phyloP scores from a whole-genome alignment of 1,140 invertebrate genomes.

The Bombus haemorrhoidalis region DNA sequence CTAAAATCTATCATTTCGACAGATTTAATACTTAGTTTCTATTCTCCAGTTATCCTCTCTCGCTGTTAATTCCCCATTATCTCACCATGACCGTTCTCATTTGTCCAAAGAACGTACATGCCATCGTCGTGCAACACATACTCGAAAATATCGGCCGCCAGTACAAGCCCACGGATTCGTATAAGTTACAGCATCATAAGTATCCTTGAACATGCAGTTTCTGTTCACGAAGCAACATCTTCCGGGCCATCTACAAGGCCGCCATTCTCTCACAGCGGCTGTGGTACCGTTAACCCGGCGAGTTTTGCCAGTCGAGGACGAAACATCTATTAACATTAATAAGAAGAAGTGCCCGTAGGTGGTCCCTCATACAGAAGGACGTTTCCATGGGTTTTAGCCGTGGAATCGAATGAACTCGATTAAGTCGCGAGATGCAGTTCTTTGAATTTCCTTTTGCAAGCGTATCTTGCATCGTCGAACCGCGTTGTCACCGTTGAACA shows the following conservation, averaged over 20 bases:
- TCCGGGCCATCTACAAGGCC: conserved; percentile 71
- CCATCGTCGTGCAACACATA: not conserved
- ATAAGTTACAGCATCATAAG: conserved; percentile 21
- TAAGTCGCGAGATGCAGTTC: not conserved
- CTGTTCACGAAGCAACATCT: conserved; percentile 56
- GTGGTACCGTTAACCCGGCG: conserved; percentile 74
- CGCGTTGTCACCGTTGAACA: not conserved
- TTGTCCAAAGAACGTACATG: not conserved
- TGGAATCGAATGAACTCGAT: not conserved
- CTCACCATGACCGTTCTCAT: not conserved
- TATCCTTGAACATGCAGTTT: conserved; percentile 45
- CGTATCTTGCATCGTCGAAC: too few species aligned
- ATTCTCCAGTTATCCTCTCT: not conserved
- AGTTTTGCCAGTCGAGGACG: conserved; percentile 73
- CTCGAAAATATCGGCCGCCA: conserved; percentile 15
- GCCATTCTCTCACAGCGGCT: conserved; percentile 69
- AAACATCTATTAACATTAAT: conserved; percentile 78
- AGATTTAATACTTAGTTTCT: too few species aligned
- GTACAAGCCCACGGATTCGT: conserved; percentile 6
- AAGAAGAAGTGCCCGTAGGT: conserved; percentile 73
- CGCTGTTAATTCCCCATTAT: not conserved
- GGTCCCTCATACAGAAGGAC: conserved; percentile 62
- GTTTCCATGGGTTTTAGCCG: conserved; percentile 37
- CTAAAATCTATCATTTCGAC: too few species aligned
- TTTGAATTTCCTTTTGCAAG: not conserved